These are phyloP conservation scores for Caenorhabditis sulstoni DNA, from an alignment of 2,888 invertebrate species.

Conservation along the genomic window DNA sequence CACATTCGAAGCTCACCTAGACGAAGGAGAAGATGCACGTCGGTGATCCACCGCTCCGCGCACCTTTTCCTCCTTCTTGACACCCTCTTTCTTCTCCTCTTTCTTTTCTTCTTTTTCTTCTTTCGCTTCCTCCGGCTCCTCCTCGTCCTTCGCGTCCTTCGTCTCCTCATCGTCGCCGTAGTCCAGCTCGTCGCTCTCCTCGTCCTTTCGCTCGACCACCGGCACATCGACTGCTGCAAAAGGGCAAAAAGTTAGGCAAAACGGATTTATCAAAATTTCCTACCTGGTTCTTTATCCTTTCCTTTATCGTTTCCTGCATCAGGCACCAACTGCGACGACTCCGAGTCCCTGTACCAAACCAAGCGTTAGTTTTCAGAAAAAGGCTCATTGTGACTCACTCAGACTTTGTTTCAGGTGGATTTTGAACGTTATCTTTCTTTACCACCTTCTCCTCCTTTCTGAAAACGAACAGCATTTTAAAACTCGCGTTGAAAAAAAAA, in stretches of 20 bases:
- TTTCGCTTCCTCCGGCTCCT: slow-evolving; percentile 4
- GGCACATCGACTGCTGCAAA: slow-evolving; percentile 12
- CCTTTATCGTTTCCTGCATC: too few relatives aligned
- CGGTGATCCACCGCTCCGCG: slow-evolving; percentile 57
- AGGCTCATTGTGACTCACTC: neutral
- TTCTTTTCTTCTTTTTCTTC: slow-evolving; percentile 4
- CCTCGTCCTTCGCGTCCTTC: slow-evolving; percentile 24
- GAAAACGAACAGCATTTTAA: neutral
- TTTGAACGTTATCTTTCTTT: slow-evolving; percentile 5
- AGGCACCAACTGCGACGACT: too few relatives aligned
- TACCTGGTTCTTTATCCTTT: slow-evolving; percentile 15
- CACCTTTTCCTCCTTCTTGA: slow-evolving; percentile 63
- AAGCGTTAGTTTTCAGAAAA: neutral
- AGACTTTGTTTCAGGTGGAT: neutral
- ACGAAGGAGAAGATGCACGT: slow-evolving; percentile 65
- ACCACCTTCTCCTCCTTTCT: slow-evolving; percentile 20
- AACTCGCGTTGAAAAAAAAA: neutral
- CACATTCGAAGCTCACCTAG: slow-evolving; percentile 48
- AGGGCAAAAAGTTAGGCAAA: neutral
- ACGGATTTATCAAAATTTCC: neutral
- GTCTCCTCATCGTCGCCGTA: slow-evolving; percentile 57
- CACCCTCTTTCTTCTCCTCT: slow-evolving; percentile 25
- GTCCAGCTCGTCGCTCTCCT: slow-evolving; percentile 58
- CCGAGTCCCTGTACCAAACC: neutral
- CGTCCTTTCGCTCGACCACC: slow-evolving; percentile 18